phyloP scores from a whole-genome alignment of 2,113 vertebrate genomes.

The Aptenodytes patagonicus region DNA sequence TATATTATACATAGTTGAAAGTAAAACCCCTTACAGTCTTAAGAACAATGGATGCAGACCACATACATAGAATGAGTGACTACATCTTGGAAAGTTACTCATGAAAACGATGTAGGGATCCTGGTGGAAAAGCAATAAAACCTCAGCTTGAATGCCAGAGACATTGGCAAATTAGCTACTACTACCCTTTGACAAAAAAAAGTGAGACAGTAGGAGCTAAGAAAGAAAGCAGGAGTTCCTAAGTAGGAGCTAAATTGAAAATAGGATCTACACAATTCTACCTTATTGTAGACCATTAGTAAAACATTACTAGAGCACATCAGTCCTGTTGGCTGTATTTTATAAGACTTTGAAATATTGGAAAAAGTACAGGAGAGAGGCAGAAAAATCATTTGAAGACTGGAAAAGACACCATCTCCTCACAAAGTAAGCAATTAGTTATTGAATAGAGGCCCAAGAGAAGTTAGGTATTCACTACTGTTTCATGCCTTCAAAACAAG shows the following conservation, averaged over 20 bases:
- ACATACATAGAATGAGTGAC: neutral
- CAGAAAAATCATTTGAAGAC: neutral
- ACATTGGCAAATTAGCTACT: neutral
- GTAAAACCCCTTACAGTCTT: neutral
- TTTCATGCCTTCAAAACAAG: neutral
- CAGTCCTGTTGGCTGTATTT: neutral
- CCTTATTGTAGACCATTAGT: fast-evolving
- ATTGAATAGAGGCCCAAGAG: neutral
- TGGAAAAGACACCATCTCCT: neutral
- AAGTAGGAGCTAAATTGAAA: neutral
- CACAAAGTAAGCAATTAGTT: neutral
- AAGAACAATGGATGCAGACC: neutral
- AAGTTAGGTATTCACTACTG: neutral
- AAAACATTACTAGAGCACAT: neutral
- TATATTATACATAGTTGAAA: neutral
- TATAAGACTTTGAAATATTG: neutral
- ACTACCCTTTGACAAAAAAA: neutral
- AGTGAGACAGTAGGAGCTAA: neutral
- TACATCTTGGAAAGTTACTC: neutral
- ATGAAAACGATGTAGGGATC: neutral
- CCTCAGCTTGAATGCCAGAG: neutral
- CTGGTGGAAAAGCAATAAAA: neutral
- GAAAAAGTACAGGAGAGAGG: neutral
- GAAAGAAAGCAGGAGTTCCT: neutral
- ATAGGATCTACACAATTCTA: neutral